These are phyloP conservation scores for Tethya wilhelma DNA, from an alignment of 37 sponge, comb jelly and placozoan species.

Conservation along the genomic window DNA sequence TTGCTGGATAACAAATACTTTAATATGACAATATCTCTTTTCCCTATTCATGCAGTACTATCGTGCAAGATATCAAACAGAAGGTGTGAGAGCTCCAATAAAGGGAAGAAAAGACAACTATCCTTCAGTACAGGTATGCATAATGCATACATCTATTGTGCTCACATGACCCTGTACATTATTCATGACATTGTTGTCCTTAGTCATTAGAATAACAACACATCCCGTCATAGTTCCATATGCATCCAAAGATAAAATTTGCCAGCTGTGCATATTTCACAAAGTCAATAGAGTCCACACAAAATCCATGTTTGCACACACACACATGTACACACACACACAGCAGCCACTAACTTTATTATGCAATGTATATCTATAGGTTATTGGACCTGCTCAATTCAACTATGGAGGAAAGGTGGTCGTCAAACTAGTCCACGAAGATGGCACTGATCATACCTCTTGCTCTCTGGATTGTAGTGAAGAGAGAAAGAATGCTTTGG, in stretches of 20 bases:
- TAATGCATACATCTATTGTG: too few relatives aligned
- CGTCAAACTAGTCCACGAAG: conserved; percentile 66
- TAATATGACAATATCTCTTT: background rate
- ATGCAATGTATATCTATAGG: too few relatives aligned
- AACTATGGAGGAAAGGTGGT: conserved; percentile 34
- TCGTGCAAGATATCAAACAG: conserved; percentile 80
- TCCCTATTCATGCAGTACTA: conserved; percentile 57
- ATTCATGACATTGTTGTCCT: too few relatives aligned
- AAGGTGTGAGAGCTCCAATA: conserved; percentile 83
- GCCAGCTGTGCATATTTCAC: too few relatives aligned
- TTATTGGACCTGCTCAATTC: conserved; percentile 28
- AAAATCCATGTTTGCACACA: too few relatives aligned
- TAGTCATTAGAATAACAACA: too few relatives aligned
- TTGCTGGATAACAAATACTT: background rate
- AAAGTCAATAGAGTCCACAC: too few relatives aligned
- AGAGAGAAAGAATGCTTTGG: conserved; percentile 43
- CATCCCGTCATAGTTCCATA: too few relatives aligned
- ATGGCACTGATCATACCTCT: conserved; percentile 27
- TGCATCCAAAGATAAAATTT: too few relatives aligned
- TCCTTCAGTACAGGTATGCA: conserved; percentile 75
- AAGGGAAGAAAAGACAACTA: conserved; percentile 58
- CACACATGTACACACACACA: too few relatives aligned
- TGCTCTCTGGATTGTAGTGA: conserved; percentile 49
- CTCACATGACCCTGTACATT: too few relatives aligned
- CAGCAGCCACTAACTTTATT: too few relatives aligned